A percentile compares a stretch with the other conserved stretches of the same genome.
phyloP scores from a whole-genome alignment of 2,888 invertebrate genomes.

The Zaprionus bogoriensis region DNA sequence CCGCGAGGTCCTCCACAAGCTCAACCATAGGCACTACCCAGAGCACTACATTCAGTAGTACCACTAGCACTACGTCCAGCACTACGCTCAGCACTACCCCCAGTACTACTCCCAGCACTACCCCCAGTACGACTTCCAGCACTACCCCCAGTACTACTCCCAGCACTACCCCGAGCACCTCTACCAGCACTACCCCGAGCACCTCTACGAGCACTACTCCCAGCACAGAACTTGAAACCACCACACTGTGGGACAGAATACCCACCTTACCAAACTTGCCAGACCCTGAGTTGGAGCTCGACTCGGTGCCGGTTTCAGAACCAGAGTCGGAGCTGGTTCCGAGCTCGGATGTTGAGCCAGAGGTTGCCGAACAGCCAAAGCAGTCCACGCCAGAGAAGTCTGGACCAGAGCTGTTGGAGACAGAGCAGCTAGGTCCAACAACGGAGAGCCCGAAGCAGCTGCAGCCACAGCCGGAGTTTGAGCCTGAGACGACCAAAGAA shows the following conservation, averaged over 20 bases:
- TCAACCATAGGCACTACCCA: too few relatives aligned
- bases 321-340: too few relatives aligned
- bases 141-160: not conserved
- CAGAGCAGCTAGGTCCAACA: too few relatives aligned
- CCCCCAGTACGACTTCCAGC: not conserved
- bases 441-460: too few relatives aligned
- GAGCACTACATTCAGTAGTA: not conserved
- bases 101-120: not conserved
- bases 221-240: not conserved
- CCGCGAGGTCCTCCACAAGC: too few relatives aligned
- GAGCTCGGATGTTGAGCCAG: too few relatives aligned
- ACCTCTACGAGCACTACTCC: not conserved
- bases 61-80: not conserved
- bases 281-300: too few relatives aligned
- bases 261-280: too few relatives aligned
- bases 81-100: not conserved
- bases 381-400: not conserved
- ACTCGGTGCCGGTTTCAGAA: too few relatives aligned
- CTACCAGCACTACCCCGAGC: not conserved
- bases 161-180: not conserved
- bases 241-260: conserved; percentile 1
- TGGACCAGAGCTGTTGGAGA: not conserved
- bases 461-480: too few relatives aligned
- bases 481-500: too few relatives aligned
- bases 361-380: not conserved